Evolutionary conservation across 1,140 invertebrate species (phyloP).

Genomic region (Reticulitermes speratus): DNA sequence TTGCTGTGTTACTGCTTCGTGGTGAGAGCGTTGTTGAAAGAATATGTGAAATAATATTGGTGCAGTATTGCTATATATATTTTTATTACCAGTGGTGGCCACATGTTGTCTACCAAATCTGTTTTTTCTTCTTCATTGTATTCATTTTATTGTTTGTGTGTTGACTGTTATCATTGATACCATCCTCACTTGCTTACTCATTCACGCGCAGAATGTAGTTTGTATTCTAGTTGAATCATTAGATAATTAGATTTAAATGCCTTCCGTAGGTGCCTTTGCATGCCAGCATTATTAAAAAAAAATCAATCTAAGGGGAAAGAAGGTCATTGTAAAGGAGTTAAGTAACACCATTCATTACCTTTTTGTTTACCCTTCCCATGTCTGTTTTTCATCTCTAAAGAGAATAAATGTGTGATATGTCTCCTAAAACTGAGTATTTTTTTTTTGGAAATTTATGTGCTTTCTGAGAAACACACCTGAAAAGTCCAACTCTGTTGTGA

Average conservation of each 20-base stretch:
- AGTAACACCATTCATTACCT: background rate
- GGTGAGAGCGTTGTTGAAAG: background rate
- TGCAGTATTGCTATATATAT: constrained; percentile 28
- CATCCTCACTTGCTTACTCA: background rate
- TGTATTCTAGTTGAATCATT: constrained; percentile 22
- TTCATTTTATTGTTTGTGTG: constrained; percentile 22
- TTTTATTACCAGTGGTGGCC: constrained; percentile 28
- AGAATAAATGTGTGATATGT: constrained; percentile 19
- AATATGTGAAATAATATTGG: constrained; percentile 26
- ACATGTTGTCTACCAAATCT: constrained; percentile 17
- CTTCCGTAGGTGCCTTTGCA: constrained; percentile 30
- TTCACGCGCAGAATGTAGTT: constrained; percentile 20
- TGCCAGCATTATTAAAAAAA: constrained; percentile 6
- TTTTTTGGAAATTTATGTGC: too few species aligned
- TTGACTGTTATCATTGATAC: constrained; percentile 13
- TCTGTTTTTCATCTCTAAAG: constrained; percentile 12
- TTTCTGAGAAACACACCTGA: too few species aligned
- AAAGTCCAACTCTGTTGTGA: too few species aligned
- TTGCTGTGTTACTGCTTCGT: constrained; percentile 18
- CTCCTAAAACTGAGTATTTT: background rate
- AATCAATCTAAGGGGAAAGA: background rate
- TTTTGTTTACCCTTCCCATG: background rate
- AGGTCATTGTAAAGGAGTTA: constrained; percentile 13
- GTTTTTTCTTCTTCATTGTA: constrained; percentile 15
- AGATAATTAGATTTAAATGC: constrained; percentile 25